Evolutionary conservation across 1,140 invertebrate genomes (phyloP).

Genomic region (Trichonephila inaurata): DNA sequence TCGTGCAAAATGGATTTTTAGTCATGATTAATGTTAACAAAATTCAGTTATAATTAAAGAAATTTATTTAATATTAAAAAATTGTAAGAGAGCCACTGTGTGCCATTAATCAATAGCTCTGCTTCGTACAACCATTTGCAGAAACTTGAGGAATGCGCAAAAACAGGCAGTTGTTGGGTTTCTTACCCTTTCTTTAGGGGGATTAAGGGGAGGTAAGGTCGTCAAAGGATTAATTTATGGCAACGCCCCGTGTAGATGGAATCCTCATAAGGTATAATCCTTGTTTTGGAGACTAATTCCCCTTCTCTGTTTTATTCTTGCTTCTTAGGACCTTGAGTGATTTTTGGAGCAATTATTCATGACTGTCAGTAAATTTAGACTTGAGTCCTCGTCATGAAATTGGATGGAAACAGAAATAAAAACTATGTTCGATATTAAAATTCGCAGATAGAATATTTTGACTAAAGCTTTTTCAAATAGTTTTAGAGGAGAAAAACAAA

Average conservation of each 20-base stretch:
- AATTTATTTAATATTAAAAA: too few relatives aligned
- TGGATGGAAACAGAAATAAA: too few relatives aligned
- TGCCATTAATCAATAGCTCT: background rate
- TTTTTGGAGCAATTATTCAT: background rate
- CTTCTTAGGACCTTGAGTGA: background rate
- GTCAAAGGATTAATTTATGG: slow-evolving; percentile 3
- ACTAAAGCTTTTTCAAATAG: too few relatives aligned
- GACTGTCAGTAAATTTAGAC: background rate
- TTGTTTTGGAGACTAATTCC: background rate
- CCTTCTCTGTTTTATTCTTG: background rate
- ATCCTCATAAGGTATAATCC: slow-evolving; percentile 37
- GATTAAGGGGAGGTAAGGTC: background rate
- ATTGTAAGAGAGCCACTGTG: too few relatives aligned
- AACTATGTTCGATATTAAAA: too few relatives aligned
- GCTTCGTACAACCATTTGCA: background rate
- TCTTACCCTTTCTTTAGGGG: background rate
- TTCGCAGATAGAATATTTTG: too few relatives aligned
- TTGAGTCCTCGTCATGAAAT: background rate
- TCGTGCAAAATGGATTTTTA: too few relatives aligned
- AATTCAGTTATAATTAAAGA: too few relatives aligned
- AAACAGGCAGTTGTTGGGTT: background rate
- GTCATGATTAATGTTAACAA: too few relatives aligned
- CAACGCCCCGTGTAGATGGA: background rate
- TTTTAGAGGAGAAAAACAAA: too few relatives aligned
- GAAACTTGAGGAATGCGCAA: background rate